A percentile compares a stretch with the other conserved stretches of the same genome.
These are phyloP conservation scores for Pterocles burchelli DNA, from an alignment of 2,113 vertebrate genomes.

Conservation along the genomic window DNA sequence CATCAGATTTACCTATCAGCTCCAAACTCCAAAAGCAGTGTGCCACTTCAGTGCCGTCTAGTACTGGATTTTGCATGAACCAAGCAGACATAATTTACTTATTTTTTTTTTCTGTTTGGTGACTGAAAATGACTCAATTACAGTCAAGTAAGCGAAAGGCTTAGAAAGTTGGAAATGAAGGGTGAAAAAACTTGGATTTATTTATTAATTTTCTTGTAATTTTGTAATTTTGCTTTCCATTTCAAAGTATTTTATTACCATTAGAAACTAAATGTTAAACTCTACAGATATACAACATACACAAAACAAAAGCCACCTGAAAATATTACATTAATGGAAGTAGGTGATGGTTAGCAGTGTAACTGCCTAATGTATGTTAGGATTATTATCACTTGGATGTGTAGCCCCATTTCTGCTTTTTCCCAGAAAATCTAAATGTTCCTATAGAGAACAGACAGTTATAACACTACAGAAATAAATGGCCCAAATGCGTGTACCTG, in stretches of 20 bases:
- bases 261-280: not conserved
- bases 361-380: not conserved
- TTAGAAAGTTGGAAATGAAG: not conserved
- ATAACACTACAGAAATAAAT: constrained; percentile 15
- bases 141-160: not conserved
- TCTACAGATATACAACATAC: not conserved
- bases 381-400: not conserved
- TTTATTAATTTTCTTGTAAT: not conserved
- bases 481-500: not conserved
- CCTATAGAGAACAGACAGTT: not conserved
- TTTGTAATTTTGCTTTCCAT: not conserved
- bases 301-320: not conserved
- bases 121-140: not conserved
- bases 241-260: not conserved
- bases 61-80: not conserved
- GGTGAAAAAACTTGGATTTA: not conserved
- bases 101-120: not conserved
- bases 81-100: not conserved
- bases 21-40: not conserved
- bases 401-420: not conserved
- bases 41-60: not conserved
- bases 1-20: not conserved
- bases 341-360: not conserved
- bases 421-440: not conserved
- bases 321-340: not conserved